Evolutionary conservation across 2,797 vertebrate species (phyloP).

Genomic region (Sebastes matsubarae): DNA sequence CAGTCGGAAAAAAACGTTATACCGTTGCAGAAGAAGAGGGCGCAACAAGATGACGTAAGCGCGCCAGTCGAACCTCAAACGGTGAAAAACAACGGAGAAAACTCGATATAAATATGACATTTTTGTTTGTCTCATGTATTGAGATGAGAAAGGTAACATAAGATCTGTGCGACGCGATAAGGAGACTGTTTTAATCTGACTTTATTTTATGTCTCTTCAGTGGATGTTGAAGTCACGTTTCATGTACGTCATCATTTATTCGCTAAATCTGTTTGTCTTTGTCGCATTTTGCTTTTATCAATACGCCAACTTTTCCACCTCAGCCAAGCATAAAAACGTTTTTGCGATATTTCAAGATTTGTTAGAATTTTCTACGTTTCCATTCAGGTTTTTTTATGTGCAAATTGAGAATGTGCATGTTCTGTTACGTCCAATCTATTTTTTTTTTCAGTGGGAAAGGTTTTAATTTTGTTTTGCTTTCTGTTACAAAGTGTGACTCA

Average conservation of each 20-base stretch:
- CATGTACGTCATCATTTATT: background rate
- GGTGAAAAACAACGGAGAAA: background rate
- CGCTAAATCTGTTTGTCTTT: background rate
- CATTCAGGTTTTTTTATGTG: background rate
- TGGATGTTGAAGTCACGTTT: background rate
- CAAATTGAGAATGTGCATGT: background rate
- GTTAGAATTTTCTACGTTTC: background rate
- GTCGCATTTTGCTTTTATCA: background rate
- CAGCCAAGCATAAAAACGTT: rapidly evolving
- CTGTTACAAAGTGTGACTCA: background rate
- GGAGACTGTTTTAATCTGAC: no score
- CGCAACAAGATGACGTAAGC: background rate
- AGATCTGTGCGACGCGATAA: no score
- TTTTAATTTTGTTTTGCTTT: background rate
- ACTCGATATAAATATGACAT: background rate
- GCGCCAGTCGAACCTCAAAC: background rate
- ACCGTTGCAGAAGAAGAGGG: background rate
- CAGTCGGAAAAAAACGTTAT: background rate
- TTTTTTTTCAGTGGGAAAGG: background rate
- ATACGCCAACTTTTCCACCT: background rate
- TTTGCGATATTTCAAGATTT: no score
- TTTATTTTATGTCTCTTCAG: background rate
- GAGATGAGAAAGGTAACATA: background rate
- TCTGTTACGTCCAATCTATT: background rate
- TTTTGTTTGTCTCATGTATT: background rate